Evolutionary conservation across 1,140 invertebrate genomes (phyloP).

Genomic region (Calosoma granatense): DNA sequence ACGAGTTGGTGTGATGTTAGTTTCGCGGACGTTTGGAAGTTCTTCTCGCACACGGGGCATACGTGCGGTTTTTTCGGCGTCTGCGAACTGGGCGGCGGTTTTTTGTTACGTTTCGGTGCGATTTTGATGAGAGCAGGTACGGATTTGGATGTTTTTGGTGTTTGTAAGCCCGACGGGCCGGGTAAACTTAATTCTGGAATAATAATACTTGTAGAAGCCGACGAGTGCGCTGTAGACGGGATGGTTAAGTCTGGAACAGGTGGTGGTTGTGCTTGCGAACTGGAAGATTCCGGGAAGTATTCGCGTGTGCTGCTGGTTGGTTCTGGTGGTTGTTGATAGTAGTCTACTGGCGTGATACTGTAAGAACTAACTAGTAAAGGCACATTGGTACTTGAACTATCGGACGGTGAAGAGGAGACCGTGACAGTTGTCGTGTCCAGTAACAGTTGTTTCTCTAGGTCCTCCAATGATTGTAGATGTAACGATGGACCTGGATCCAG

Average conservation of each 20-base stretch:
- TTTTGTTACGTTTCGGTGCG: constrained; percentile 12
- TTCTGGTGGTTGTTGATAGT: constrained; percentile 16
- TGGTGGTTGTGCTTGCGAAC: constrained; percentile 9
- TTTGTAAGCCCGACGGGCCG: constrained; percentile 30
- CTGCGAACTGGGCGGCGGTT: constrained; percentile 14
- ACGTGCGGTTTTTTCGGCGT: constrained; percentile 30
- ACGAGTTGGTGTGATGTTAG: constrained; percentile 48
- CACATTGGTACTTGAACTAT: neutral
- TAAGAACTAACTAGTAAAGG: neutral
- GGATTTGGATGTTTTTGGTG: constrained; percentile 19
- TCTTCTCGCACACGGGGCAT: constrained; percentile 46
- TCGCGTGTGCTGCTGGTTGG: neutral
- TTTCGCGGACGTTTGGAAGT: constrained; percentile 48
- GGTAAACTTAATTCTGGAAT: constrained; percentile 17
- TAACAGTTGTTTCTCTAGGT: neutral
- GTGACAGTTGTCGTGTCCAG: neutral
- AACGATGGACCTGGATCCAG: neutral
- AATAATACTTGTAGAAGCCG: constrained; percentile 19
- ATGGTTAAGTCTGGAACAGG: constrained; percentile 3
- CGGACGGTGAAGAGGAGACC: neutral
- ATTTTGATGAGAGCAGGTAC: neutral
- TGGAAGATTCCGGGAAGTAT: constrained; percentile 13
- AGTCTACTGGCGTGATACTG: neutral
- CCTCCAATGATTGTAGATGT: neutral
- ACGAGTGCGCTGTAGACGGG: neutral